A percentile compares a stretch with the other conserved stretches of the same genome.
These are phyloP conservation scores for Pachyramphus minor DNA, from an alignment of 2,113 vertebrate genomes.

Conservation along the genomic window DNA sequence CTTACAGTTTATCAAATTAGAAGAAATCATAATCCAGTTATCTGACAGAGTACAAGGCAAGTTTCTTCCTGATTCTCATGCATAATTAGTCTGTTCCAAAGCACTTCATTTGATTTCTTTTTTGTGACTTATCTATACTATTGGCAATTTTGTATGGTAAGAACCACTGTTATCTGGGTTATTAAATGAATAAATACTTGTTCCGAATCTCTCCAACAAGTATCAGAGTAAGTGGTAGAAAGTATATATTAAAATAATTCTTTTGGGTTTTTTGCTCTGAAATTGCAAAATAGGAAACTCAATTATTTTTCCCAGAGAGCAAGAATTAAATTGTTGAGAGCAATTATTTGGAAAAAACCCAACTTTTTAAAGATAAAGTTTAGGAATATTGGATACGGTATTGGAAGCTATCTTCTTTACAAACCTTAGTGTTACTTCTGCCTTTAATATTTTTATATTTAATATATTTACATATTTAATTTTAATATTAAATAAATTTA, in stretches of 20 bases:
- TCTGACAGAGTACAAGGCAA: neutral
- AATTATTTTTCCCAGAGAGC: neutral
- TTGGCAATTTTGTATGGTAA: neutral
- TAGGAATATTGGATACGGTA: neutral
- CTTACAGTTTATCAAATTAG: conserved; percentile 18
- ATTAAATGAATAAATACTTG: neutral
- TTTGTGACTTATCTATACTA: neutral
- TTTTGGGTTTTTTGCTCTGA: neutral
- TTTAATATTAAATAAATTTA: too few species aligned
- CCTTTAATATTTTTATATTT: neutral
- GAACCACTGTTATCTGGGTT: neutral
- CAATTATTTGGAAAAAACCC: neutral
- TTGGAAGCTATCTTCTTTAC: neutral
- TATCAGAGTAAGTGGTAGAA: neutral
- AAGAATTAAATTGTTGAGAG: neutral
- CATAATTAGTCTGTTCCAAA: neutral
- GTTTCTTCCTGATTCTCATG: conserved; percentile 20
- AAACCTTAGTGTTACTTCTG: neutral
- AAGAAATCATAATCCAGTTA: conserved; percentile 13
- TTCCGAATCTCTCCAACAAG: neutral
- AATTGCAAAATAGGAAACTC: neutral
- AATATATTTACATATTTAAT: too few species aligned
- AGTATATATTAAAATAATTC: neutral
- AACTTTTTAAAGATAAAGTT: neutral
- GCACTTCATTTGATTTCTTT: neutral